These are phyloP conservation scores for Mystacornis crossleyi DNA, from an alignment of 2,113 vertebrate species.

Conservation along the genomic window DNA sequence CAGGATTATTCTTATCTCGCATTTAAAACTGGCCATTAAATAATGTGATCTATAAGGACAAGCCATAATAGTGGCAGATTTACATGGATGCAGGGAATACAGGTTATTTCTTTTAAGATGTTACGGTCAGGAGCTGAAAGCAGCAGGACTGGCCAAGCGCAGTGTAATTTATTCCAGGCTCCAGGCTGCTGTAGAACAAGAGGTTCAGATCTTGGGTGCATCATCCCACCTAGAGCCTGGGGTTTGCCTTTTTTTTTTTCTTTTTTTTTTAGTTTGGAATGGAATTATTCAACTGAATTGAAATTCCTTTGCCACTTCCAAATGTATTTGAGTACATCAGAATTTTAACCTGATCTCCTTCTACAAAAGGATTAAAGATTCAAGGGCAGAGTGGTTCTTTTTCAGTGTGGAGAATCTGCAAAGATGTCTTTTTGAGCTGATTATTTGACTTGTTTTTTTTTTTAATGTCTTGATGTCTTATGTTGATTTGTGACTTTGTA, in stretches of 20 bases:
- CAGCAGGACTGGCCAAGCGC: not conserved
- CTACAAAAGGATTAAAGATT: not conserved
- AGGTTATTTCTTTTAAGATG: not conserved
- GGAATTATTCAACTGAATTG: not conserved
- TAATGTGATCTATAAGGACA: not conserved
- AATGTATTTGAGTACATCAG: not conserved
- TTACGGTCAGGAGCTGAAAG: not conserved
- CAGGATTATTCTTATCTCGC: not conserved
- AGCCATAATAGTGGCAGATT: not conserved
- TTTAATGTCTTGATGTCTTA: not conserved
- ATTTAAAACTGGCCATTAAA: not conserved
- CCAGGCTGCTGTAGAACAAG: not conserved
- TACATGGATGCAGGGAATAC: not conserved
- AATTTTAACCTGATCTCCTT: not conserved
- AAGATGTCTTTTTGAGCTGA: not conserved
- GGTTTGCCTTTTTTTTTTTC: no score
- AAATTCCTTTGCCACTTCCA: not conserved
- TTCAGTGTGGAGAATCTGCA: not conserved
- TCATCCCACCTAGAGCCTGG: not conserved
- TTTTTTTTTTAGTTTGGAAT: not conserved
- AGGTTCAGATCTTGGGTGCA: not conserved
- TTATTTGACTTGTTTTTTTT: not conserved
- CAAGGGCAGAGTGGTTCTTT: not conserved
- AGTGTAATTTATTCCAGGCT: not conserved
- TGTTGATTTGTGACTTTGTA: not conserved